Base-by-base conservation (phyloP, 2,113 vertebrate genomes). In the Apeltes quadracus region DNA sequence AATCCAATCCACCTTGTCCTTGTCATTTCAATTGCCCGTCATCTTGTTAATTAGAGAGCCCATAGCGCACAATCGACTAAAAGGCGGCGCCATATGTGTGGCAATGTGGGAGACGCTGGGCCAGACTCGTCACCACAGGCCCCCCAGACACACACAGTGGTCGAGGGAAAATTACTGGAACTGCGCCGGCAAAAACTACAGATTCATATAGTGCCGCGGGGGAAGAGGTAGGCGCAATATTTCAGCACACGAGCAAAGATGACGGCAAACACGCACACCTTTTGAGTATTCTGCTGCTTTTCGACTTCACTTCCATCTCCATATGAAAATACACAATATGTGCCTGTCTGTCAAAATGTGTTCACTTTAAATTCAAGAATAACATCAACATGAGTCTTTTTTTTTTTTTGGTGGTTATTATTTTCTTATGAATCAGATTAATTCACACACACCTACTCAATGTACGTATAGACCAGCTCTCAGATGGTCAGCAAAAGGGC, bases 31-130 rank as follows among this genome's bases (percentile, higher is more conserved):
- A 82, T 81, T 79, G 79, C 90, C 86, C 88, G 79, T 88, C 82
- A 84, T 90, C 86, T 90, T 85, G 84, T 88, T 90, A 91, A 92
- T 93, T 72, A 78, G 88, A 85, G 84, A 82, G 85, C 89, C 69
- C 85, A 79, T 59, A 69, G 81, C 89, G 90, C 65, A 70, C 80
- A 85, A 89, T 88, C 90, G 87, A 92, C 84, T 89, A 78, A 88
- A 89, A 85, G 71, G 81, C 79, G 76, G 84, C 75, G 29, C 79
- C 85, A 88, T 88, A 90, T 91, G 88, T 88, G 86, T 59, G 53
- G 85, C 74, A 61, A 83, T 76, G 87, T 91, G 78, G 78, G 84
- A 90, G 78, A 85, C 62, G 85, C 84, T 77, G 84, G 87, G 88
- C 89, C 90, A 90, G 88, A 87, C 84, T 83, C 61, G 32, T 81